phyloP scores from a whole-genome alignment of 2,888 invertebrate species.

The Sarcophaga carnaria region DNA sequence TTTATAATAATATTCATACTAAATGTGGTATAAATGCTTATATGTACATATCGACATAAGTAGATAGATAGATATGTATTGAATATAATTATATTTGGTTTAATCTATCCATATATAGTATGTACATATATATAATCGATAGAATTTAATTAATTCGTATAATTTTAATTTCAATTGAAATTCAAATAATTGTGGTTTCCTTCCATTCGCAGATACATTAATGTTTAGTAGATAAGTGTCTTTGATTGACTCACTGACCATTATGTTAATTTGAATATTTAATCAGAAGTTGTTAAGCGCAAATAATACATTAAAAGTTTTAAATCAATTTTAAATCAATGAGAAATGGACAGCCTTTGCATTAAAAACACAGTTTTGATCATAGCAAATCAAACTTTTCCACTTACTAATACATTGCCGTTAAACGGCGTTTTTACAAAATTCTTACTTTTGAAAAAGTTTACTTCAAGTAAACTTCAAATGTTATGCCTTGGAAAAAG shows the following conservation, averaged over 20 bases:
- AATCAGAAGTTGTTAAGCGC: not conserved
- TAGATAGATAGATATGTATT: not conserved
- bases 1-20: not conserved
- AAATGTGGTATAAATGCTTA: not conserved
- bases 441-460: too few relatives aligned
- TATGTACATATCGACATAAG: too few relatives aligned
- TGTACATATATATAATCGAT: conserved; percentile 6
- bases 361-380: too few relatives aligned
- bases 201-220: not conserved
- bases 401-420: too few relatives aligned
- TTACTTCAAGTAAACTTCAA: too few relatives aligned
- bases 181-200: conserved; percentile 30
- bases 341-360: too few relatives aligned
- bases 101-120: conserved; percentile 10
- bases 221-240: not conserved
- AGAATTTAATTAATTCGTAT: conserved; percentile 10
- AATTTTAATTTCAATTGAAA: conserved; percentile 31
- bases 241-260: not conserved
- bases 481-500: too few relatives aligned
- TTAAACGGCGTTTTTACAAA: too few relatives aligned
- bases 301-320: too few relatives aligned
- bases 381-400: too few relatives aligned
- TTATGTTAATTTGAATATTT: not conserved
- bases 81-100: not conserved
- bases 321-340: too few relatives aligned